Evolutionary conservation across 1,140 invertebrate species (phyloP), one percentile per base, ranked within the genome.

Genomic region (Drosophila grimshawi): DNA sequence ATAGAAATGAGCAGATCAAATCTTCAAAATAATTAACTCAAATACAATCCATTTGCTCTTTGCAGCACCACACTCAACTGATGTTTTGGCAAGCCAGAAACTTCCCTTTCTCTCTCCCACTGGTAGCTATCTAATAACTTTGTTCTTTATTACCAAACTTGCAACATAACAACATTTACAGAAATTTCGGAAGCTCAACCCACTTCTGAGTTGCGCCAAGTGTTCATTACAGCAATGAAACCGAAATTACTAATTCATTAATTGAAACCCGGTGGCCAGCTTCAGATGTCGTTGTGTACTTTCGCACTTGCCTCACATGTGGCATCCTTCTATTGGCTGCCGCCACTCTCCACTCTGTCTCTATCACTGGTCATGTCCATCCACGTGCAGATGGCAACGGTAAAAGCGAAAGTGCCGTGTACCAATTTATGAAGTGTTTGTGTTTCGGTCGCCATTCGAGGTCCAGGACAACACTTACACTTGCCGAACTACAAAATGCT

Each of bases 161-260:
- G 53, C 7, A 7, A 65, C 45, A 57, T 71, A 57, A 52, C 19
- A 57, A 43, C n/a, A 66, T 66, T 66, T 57, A 45, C 62, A 32
- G 52, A 56, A 35, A 51, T 43, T 51, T 45, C 11, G 43, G n/a
- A 45, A 49, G 30, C 51, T 11, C 41, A 43, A 10, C 30, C 29
- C 52, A 56, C 39, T 32, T 39, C 39, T 10, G 46, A 45, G 10
- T 19, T 55, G 27, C n/a, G 51, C 60, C 59, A 79, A 77, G 72
- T 80, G 76, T 86, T 80, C 76, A 86, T 88, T 83, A 70, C 48
- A 43, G 69, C 83, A 89, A 86, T 86, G 65, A 89, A 74, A 85
- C 66, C 53, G 35, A 88, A 79, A 88, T 88, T 90, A 90, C 80
- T 90, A 90, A 88, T 88, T 88, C 85, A 88, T 88, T 88, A 88